A percentile compares a stretch with the other conserved stretches of the same genome.
Evolutionary conservation across 2,888 invertebrate species (phyloP).

Genomic region (Orgyia antiqua): DNA sequence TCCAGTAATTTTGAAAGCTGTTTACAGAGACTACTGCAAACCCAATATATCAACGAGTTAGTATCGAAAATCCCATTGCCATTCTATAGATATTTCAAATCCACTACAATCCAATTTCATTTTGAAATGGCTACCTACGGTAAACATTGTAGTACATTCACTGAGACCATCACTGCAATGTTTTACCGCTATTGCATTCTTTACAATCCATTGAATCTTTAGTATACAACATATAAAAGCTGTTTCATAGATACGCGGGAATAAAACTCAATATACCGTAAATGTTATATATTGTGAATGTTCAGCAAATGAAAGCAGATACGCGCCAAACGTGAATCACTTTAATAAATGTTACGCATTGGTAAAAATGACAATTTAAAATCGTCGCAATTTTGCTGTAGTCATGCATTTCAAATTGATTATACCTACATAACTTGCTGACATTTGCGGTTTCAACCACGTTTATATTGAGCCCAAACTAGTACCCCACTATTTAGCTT

Average conservation of each 20-base stretch:
- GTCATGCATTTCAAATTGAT: no score
- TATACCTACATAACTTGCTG: conserved; percentile 7
- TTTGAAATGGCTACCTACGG: conserved; percentile 22
- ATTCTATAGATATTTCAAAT: conserved; percentile 16
- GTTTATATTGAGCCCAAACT: no score
- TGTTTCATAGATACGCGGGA: conserved; percentile 32
- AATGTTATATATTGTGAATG: conserved; percentile 30
- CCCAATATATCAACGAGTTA: conserved; percentile 8
- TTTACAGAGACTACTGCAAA: conserved; percentile 4
- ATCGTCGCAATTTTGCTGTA: no score
- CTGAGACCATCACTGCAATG: conserved; percentile 35
- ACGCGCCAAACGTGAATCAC: conserved; percentile 22
- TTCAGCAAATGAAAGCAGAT: conserved; percentile 20
- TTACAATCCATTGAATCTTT: conserved; percentile 61
- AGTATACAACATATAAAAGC: conserved; percentile 49
- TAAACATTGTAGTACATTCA: conserved; percentile 36
- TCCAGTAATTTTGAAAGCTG: no score
- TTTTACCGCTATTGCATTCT: conserved; percentile 53
- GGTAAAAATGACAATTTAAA: conserved; percentile 8
- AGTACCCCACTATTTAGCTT: no score
- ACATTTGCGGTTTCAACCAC: no score
- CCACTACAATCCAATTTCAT: conserved; percentile 24
- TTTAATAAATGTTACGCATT: conserved; percentile 15
- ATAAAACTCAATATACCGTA: conserved; percentile 47
- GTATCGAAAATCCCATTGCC: conserved; percentile 9